phyloP scores from a whole-genome alignment of 2,113 vertebrate genomes.

The Opisthocomus hoazin region DNA sequence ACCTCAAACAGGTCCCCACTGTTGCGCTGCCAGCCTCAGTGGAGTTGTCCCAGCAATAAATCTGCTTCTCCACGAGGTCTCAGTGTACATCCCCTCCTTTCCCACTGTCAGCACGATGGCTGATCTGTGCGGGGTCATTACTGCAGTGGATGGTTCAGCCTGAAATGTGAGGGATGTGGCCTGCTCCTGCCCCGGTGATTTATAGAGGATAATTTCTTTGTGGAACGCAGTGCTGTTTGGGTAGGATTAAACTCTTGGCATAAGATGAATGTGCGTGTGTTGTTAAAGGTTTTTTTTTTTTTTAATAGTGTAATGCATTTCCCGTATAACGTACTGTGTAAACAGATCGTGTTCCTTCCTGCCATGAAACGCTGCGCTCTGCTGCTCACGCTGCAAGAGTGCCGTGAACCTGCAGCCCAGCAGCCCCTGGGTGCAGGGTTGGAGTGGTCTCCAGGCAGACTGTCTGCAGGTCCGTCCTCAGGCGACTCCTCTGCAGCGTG shows the following conservation, averaged over 20 bases:
- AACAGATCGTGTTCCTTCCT: not conserved
- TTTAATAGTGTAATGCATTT: not conserved
- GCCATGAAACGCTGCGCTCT: fast-evolving
- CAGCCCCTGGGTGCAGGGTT: not conserved
- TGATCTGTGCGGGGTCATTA: fast-evolving
- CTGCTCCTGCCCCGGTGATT: not conserved
- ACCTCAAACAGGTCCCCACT: not conserved
- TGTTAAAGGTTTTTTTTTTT: not conserved
- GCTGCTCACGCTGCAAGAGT: not conserved
- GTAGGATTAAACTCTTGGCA: not conserved
- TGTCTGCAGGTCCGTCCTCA: not conserved
- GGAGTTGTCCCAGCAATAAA: not conserved
- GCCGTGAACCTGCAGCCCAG: not conserved
- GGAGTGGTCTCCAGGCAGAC: not conserved
- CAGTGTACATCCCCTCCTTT: not conserved
- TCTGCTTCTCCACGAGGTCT: not conserved
- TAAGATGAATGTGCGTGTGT: not conserved
- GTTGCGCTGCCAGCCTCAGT: fast-evolving
- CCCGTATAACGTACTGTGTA: not conserved
- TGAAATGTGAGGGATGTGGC: not conserved
- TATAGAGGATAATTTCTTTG: not conserved
- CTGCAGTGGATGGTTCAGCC: not conserved
- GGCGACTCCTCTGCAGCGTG: not conserved
- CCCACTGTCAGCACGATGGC: fast-evolving
- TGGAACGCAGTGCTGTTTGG: not conserved